Evolutionary conservation across 2,113 vertebrate genomes (phyloP), one percentile per base, ranked within the genome.

Genomic region (Paramormyrops kingsleyae): DNA sequence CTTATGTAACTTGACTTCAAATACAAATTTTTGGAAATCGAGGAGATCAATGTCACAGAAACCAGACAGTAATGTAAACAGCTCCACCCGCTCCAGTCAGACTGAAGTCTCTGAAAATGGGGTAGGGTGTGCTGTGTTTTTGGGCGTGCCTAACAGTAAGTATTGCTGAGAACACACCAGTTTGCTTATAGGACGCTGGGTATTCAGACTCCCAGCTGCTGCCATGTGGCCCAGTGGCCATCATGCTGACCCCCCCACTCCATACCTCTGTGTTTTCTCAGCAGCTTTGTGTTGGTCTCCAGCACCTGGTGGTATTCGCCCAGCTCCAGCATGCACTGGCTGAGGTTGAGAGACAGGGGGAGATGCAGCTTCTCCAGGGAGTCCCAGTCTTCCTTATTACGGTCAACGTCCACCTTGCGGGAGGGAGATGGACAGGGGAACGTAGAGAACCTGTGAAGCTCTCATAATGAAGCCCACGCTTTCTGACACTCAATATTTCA

Each of bases 281-380:
- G 96, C 49, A 99, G 94, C 93, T 97, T 96, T 0, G 91, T 95
- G 3, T 96, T 98, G 90, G 98, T 96, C 90, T 97, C 96, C 95
- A 99, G 94, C 88, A 99, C 98, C 92, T 97, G 95, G 0, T 97
- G 95, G 93, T 96, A 96, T 50, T 97, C 95, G 1, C 95, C 95
- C 21, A 97, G 95, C 95, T 97, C 97, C 93, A 99, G 94, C 91
- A 97, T 93, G 89, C 98, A 99, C 92, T 98, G 98, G 94, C 98
- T 98, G 89, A 99, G 97, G 94, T 99, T 99, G 91, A 99, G 97
- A 42, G 94, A 94, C 87, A 99, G 94, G 0, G 98, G 97, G 0
- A 97, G 96, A 47, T 97, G 93, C 91, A 99, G 96, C 47, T 95
- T 97, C 92, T 99, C 97, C 94, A 99, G 94, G 19, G 97, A 98